Evolutionary conservation across 2,113 vertebrate genomes (phyloP).

Genomic region (Callipepla squamata): DNA sequence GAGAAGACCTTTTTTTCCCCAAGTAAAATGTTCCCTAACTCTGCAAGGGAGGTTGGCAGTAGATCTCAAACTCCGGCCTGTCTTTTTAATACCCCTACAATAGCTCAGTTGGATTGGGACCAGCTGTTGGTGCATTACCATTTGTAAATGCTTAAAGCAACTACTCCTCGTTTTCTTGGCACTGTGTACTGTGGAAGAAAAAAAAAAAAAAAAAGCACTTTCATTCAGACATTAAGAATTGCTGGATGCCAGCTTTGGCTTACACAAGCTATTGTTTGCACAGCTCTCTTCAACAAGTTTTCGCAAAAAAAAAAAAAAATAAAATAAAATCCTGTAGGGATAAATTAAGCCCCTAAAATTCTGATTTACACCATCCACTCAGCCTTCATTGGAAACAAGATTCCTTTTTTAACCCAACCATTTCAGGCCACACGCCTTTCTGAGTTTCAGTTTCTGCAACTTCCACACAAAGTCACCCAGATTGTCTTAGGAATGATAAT

Average conservation of each 20-base stretch:
- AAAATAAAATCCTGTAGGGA: conserved; percentile 3
- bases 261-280: conserved; percentile 74
- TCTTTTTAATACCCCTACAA: conserved; percentile 85
- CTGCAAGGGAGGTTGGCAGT: conserved; percentile 82
- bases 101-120: conserved; percentile 82
- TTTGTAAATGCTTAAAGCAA: conserved; percentile 87
- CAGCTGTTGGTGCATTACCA: conserved; percentile 86
- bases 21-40: conserved; percentile 83
- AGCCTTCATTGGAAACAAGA: conserved; percentile 7
- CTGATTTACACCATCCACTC: background rate
- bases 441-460: background rate
- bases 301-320: background rate
- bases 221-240: conserved; percentile 82
- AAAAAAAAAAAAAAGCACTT: conserved; percentile 47
- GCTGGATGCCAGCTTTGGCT: conserved; percentile 76
- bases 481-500: conserved; percentile 8
- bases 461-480: conserved; percentile 21
- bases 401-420: background rate
- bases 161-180: conserved; percentile 86
- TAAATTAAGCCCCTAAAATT: conserved; percentile 18
- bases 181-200: conserved; percentile 51
- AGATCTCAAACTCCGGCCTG: conserved; percentile 82
- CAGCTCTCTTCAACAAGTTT: conserved; percentile 74
- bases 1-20: conserved; percentile 78
- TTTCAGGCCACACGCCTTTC: background rate